Conservation (phyloP, 2,113 vertebrate species). For the Eira barbara region DNA sequence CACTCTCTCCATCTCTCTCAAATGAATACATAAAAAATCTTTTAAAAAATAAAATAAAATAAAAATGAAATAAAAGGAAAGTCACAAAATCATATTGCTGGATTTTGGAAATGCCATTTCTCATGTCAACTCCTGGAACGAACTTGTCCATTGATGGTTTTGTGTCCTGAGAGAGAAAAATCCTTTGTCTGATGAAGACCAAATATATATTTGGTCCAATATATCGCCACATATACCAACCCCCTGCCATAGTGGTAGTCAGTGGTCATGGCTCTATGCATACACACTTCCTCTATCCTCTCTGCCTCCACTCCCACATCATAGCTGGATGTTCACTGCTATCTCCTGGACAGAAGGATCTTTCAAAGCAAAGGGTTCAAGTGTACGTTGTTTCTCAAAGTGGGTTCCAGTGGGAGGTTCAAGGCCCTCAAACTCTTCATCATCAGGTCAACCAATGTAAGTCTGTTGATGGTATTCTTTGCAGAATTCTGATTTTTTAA, state of each 20-base stretch:
- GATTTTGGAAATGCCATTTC: background rate
- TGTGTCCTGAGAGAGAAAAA: background rate
- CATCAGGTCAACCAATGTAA: background rate
- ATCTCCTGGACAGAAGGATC: background rate
- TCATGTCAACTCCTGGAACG: background rate
- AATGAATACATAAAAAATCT: too few relatives aligned
- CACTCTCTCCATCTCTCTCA: too few relatives aligned
- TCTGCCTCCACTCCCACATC: background rate
- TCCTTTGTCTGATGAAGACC: background rate
- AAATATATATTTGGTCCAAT: background rate
- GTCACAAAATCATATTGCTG: background rate
- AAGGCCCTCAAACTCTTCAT: background rate
- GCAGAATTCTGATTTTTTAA: background rate
- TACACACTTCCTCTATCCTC: background rate
- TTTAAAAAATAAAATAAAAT: too few relatives aligned
- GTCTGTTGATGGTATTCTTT: background rate
- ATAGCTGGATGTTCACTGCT: background rate
- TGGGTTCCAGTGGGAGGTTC: background rate
- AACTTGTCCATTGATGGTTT: background rate
- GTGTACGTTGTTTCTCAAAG: background rate
- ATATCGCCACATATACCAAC: too few relatives aligned
- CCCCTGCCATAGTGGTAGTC: background rate
- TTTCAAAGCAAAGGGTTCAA: background rate
- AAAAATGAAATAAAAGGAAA: background rate
- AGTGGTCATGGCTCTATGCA: fast-evolving